Base-by-base conservation (phyloP, 92 coral and sea anemone species). In the Plumapathes pennacea region DNA sequence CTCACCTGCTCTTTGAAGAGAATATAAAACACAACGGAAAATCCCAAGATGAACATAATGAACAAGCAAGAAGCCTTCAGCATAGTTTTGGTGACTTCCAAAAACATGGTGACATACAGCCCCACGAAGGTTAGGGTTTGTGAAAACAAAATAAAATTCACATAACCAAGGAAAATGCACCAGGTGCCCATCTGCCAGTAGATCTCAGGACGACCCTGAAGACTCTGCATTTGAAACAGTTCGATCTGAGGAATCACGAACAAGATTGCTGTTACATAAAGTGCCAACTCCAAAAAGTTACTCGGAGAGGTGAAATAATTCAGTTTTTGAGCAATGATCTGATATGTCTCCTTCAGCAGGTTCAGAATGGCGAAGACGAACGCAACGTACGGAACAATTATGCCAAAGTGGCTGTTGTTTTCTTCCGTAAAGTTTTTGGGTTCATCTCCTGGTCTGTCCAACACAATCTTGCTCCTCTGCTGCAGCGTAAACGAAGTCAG, bases 31-130 rank as follows among this genome's bases (percentile, higher is more conserved):
- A 79, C 89, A 64, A 70, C 46, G 0, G 89, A 72, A 46, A 74
- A 82, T 8, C 78, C 89, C 27, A 82, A 47, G 23, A 72, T 48
- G 50, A 82, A 82, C 89, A 82, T 54, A 31, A 82, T n/a, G 50
- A 82, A 67, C 64, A 82, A 57, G n/a, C 46, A 54, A 24, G 76
- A 38, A 45, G 76, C 83, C 11, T 49, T 72, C 14, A 76, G 36
- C 2, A 82, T 46, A 24, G 85, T 82, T 47, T 69, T 82, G 70
- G 77, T 31, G 27, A 82, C 83, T 48, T 82, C 89, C 5, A 69
- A 24, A 61, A 82, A 82, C 89, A 82, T 82, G 17, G 89, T 82
- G 23, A 82, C 83, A 30, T 82, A 82, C 27, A 82, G 48, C 0
- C 89, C 89, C 20, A 77, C 13, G 58, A 36, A 54, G 53, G 60